Base-by-base conservation (phyloP, 2,797 vertebrate species). In the Urophycis tenuis region DNA sequence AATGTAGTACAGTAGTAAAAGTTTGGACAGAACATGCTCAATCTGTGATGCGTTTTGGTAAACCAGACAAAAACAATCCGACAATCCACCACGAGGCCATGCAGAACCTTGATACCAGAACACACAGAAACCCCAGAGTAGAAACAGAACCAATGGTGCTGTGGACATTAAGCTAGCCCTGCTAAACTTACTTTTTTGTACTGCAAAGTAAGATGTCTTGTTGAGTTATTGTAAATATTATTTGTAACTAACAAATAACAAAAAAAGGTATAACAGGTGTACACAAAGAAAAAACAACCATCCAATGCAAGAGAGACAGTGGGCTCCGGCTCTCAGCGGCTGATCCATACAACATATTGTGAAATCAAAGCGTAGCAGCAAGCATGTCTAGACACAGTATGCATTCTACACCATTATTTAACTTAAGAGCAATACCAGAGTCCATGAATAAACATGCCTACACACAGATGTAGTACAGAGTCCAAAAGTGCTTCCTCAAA, bases 321-420 rank as follows among this genome's bases (percentile, higher is more conserved):
- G n/a, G n/a, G n/a, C n/a, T n/a, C n/a, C n/a, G n/a, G n/a, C n/a
- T n/a, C n/a, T n/a, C n/a, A n/a, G n/a, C 77, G 8, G 10, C 80
- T 82, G 75, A 89, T 86, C 69, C 73, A 22, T 83, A 78, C 29
- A 80, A 45, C 83, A 85, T 80, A 79, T 78, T 81, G 25, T 81
- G 72, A 84, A 84, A 82, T 84, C 82, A 84, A 83, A 87, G 74
- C 78, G 41, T 74, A 80, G 71, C 32, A 75, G 32, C 4, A 70
- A 78, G 73, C 41, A 71, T 31, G 84, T 92, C 90, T 90, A 88
- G 89, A 90, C 86, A 3, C 8, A 32, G 74, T 77, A 81, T 45
- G 71, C 80, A 84, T 85, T 86, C 86, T 74, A 85, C 88, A 83
- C 81, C 72, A 82, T 79, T 75, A 75, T 73, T 78, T 81, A 41